Percentiles rank a stretch among this genome's conserved stretches.
Conservation (phyloP, 2,888 invertebrate genomes). For the Drosophila putrida region DNA sequence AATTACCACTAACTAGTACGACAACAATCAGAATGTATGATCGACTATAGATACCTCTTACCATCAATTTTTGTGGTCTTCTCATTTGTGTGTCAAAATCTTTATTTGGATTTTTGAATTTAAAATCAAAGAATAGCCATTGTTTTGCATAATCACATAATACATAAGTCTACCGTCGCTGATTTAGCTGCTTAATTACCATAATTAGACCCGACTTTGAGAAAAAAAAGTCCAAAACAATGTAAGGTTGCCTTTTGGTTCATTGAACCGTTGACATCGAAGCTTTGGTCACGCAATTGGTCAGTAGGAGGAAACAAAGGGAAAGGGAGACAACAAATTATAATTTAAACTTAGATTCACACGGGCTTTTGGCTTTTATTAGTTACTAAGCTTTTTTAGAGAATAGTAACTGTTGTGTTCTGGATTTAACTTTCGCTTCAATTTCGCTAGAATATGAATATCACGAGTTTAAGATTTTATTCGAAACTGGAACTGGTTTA, state of each 20-base stretch:
- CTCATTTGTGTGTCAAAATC: background rate
- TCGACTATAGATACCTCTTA: background rate
- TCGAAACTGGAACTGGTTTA: background rate
- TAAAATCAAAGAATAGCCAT: slow-evolving; percentile 51
- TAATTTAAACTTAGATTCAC: slow-evolving; percentile 29
- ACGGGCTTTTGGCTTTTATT: slow-evolving; percentile 4
- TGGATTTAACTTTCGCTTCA: background rate
- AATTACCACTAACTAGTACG: slow-evolving; percentile 7
- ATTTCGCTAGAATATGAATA: background rate
- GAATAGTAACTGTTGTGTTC: background rate
- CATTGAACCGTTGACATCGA: slow-evolving; percentile 61
- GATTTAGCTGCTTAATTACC: slow-evolving; percentile 55
- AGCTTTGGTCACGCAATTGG: slow-evolving; percentile 63
- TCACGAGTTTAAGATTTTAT: no score
- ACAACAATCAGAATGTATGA: slow-evolving; percentile 7
- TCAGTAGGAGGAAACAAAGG: slow-evolving; percentile 26
- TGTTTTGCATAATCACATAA: slow-evolving; percentile 57
- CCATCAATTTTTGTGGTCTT: background rate
- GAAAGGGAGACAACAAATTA: slow-evolving; percentile 23
- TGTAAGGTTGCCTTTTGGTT: slow-evolving; percentile 48
- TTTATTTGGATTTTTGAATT: slow-evolving; percentile 13
- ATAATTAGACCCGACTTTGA: slow-evolving; percentile 60
- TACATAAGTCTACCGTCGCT: background rate
- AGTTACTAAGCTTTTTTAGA: background rate
- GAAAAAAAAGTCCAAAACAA: background rate